Base-by-base conservation (phyloP, 37 sponge, comb jelly and placozoan genomes). In the Geodia barretti region DNA sequence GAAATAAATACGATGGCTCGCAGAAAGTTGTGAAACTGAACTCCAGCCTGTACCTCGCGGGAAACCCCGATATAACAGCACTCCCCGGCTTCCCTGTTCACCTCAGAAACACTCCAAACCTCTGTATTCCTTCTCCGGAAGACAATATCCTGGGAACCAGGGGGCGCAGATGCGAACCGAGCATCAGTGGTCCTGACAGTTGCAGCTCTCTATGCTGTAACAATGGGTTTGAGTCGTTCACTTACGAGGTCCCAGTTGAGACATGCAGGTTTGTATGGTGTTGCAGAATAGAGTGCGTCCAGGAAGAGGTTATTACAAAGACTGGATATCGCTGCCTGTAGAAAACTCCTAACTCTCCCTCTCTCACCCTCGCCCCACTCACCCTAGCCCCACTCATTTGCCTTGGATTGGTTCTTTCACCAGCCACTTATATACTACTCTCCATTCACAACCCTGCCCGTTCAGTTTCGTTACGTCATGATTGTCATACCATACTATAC, bases 211-310 rank as follows among this genome's bases (percentile, higher is more conserved):
- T 89, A 0, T 89, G 89, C 42, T 89, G 89, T 66, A 36, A 41
- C 20, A 36, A 58, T 7, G 80, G 80, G 0, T n/a, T 31, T 41
- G 30, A 73, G 35, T 4, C 62, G 0, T 68, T 8, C 9, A 65
- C 62, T 1, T 36, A 17, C 1, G 35, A 9, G 0, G 62, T 74
- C 14, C 75, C 60, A 0, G 65, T 31, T 35, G 28, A 73, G n/a
- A 26, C 64, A 21, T 89, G 89, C 66, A 5, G 43, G 41, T 89
- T 89, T 78, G 79, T 89, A 19, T 89, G 75, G 75, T 89, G 89
- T 66, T 89, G 89, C 54, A 38, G 80, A 28, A 73, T 89, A 9
- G 84, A 89, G 69, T 89, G 89, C 43, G 14, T 14, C 14, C 54
- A 7, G 14, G n/a, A n/a, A n/a, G n/a, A n/a, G n/a, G n/a, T n/a